Evolutionary conservation across 2,888 invertebrate genomes (phyloP), one percentile per base, ranked within the genome.

Genomic region (Lissonota sp.): DNA sequence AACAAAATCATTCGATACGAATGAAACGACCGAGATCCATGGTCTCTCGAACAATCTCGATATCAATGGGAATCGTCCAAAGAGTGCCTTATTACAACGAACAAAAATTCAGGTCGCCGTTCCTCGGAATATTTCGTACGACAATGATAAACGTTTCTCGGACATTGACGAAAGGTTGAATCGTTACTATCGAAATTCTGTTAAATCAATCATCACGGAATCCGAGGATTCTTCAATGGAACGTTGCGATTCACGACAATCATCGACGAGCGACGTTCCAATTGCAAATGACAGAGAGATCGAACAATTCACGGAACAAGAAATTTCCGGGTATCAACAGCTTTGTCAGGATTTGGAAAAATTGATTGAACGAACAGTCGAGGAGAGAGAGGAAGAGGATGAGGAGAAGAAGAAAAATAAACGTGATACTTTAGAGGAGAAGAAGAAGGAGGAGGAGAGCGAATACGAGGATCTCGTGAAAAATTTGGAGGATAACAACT

Each of bases 321-420:
- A 91, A 73, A 85, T 90, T 8, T 88, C 87, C 6, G 87, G 90
- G 12, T 91, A 91, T 70, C 87, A 84, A 37, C 86, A 88, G 46
- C 84, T 91, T n/a, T 91, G 91, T 71, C 88, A 88, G 79, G 90
- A 91, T 82, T 82, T 91, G 60, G 91, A 91, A 66, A 88, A 89
- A 73, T 84, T 91, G 16, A 89, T 91, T 8, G 83, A 88, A 58
- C 88, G 37, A 84, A 88, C 71, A 75, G 88, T 40, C 69, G 78
- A 55, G 82, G 84, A 37, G 7, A 69, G 40, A 42, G 74, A 49
- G 51, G 60, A 46, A 64, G 51, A 3, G 26, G 77, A 51, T 60
- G 66, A 67, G 39, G n/a, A 26, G 12, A 26, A 12, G 12, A 57
- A 51, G 14, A 26, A 66, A 10, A 57, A 37, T 12, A 53, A 64